Base-by-base conservation (phyloP, 53 echinoderm and acorn worm species). In the Echinometra lucunter region DNA sequence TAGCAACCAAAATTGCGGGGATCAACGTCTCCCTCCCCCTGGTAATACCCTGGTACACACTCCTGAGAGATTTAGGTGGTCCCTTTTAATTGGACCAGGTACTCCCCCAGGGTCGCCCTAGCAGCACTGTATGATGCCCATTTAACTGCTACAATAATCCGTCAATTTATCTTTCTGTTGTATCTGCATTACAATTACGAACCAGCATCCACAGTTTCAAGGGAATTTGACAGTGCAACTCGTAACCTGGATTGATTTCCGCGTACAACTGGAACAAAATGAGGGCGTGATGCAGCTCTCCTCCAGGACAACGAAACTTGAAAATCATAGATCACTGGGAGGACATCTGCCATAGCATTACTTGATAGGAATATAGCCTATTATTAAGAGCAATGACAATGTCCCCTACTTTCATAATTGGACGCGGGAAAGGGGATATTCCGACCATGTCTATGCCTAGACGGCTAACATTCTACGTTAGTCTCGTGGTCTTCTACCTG, bases 1-100 rank as follows among this genome's bases (percentile, higher is more conserved):
- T 72, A 72, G 72, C 72, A 72, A 72, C 72, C 72, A 72, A 72
- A 72, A 72, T 72, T 72, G 72, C 28, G 2, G 72, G n/a, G 72
- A 72, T 72, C 72, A 72, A 72, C 72, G 11, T 72, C 72, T 72
- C 72, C 72, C 72, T n/a, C 72, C 72, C 72, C 35, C 35, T 32
- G 2, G 13, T 13, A 53, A 11, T 72, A 72, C 72, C 72, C 72
- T 32, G 72, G 72, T 35, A 32, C 35, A 32, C 35, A 1, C 13
- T 34, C 72, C 35, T 70, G 30, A 8, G 35, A 70, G 70, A n/a
- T 70, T 32, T 11, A 70, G 72, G 32, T 34, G 34, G 35, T 30
- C 72, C 28, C 72, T 35, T n/a, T n/a, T n/a, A n/a, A n/a, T n/a
- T 13, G 72, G 13, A 72, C 35, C 32, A 35, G 72, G 30, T 72